Conservation (phyloP, 2,888 invertebrate genomes). For the Ectemnius lituratus region DNA sequence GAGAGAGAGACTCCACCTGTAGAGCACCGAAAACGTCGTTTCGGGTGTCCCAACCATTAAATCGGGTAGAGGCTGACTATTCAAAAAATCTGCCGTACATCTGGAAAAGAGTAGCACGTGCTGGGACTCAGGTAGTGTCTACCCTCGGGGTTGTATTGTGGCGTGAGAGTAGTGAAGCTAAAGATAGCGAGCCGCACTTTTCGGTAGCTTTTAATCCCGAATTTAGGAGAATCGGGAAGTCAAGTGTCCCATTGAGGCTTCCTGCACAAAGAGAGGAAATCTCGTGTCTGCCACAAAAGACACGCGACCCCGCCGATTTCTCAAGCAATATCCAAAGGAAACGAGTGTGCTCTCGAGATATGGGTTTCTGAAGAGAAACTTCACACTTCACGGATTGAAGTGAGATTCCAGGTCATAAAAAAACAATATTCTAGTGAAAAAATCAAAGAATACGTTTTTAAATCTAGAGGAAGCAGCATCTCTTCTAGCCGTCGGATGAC, state of each 20-base stretch:
- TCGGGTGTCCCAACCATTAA: constrained; percentile 35
- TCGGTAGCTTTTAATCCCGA: constrained; percentile 40
- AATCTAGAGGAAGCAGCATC: too few species aligned
- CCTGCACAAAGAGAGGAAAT: constrained; percentile 24
- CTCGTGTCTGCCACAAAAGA: constrained; percentile 10
- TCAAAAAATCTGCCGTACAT: constrained; percentile 47
- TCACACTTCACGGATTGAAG: too few species aligned
- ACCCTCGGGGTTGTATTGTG: constrained; percentile 52
- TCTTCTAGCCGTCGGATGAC: constrained; percentile 46
- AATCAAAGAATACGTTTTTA: too few species aligned
- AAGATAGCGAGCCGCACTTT: constrained; percentile 12
- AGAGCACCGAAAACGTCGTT: constrained; percentile 46
- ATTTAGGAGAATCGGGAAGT: constrained; percentile 48
- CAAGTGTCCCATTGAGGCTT: constrained; percentile 51
- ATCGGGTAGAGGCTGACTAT: constrained; percentile 2
- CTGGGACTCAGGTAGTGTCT: constrained; percentile 49
- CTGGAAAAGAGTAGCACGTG: constrained; percentile 50
- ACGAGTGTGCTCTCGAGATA: too few species aligned
- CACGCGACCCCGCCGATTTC: constrained; percentile 14
- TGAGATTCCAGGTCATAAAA: too few species aligned
- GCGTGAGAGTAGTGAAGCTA: constrained; percentile 28
- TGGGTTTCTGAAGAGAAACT: too few species aligned
- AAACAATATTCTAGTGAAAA: too few species aligned
- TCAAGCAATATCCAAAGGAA: too few species aligned
- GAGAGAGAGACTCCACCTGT: constrained; percentile 51